Evolutionary conservation across 2,797 vertebrate genomes (phyloP).

Genomic region (Rhinatrema bivittatum): DNA sequence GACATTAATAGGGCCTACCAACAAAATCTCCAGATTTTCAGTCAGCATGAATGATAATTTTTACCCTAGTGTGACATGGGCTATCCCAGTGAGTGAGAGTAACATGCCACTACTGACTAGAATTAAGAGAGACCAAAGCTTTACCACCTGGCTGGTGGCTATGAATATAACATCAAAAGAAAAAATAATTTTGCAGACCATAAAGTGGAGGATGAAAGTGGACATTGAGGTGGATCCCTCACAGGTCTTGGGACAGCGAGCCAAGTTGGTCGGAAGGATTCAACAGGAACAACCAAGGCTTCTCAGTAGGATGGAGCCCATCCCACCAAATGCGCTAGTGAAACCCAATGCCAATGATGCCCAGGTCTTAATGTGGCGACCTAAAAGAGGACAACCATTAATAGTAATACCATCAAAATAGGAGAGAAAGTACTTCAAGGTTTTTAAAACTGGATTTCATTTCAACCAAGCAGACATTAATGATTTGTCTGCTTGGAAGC

Average conservation of each 20-base stretch:
- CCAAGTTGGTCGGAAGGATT: slow-evolving; percentile 79
- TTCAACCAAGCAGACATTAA: no score
- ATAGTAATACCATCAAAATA: slow-evolving; percentile 95
- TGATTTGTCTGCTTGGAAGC: no score
- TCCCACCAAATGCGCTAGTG: slow-evolving; percentile 85
- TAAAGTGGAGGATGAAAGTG: slow-evolving; percentile 96
- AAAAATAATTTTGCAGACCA: slow-evolving; percentile 92
- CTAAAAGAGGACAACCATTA: slow-evolving; percentile 81
- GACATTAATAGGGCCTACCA: slow-evolving; percentile 84
- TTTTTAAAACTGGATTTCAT: no score
- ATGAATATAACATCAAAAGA: slow-evolving; percentile 86
- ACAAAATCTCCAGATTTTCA: slow-evolving; percentile 86
- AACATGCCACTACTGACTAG: slow-evolving; percentile 86
- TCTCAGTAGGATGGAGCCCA: slow-evolving; percentile 89
- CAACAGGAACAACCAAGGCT: slow-evolving; percentile 93
- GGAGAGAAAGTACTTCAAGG: slow-evolving; percentile 7
- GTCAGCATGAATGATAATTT: slow-evolving; percentile 99
- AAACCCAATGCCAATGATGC: slow-evolving; percentile 95
- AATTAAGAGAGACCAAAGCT: slow-evolving; percentile 96
- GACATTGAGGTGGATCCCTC: slow-evolving; percentile 87
- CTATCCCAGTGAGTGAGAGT: slow-evolving; percentile 91
- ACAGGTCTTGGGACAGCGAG: slow-evolving; percentile 82
- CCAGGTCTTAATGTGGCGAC: slow-evolving; percentile 97
- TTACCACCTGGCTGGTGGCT: slow-evolving; percentile 96
- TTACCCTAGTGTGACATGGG: slow-evolving; percentile 97